Base-by-base conservation (phyloP, 2,113 vertebrate species). In the Saguinus midas region DNA sequence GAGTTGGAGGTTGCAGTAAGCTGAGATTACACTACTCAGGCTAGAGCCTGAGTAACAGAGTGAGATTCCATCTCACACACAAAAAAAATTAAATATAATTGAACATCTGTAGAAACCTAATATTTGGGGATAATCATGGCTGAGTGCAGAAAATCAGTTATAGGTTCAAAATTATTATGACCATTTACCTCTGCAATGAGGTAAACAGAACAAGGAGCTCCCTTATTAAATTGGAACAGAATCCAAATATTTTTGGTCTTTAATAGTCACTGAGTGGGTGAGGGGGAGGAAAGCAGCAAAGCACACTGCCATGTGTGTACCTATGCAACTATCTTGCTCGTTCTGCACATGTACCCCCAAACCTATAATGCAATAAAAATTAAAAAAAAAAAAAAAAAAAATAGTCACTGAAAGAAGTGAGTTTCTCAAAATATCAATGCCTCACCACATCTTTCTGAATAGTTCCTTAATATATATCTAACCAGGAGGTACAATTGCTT, bases 241-340 rank as follows among this genome's bases (percentile, higher is more conserved):
- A 70, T 48, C 17, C 61, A 73, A 58, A 23, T 78, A 40, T 76
- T 92, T 89, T 73, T 79, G 2, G 1, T 78, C 18, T 87, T 90
- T 90, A 76, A 37, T 95, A 90, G 50, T 91, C 16, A 43, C 48
- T n/a, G n/a, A 96, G n/a, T n/a, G n/a, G n/a, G n/a, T n/a, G n/a
- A n/a, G n/a, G n/a, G n/a, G n/a, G n/a, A n/a, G n/a, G n/a, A n/a
- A n/a, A n/a, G n/a, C n/a, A n/a, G n/a, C n/a, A n/a, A n/a, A n/a
- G n/a, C n/a, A n/a, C n/a, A n/a, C n/a, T n/a, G n/a, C n/a, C n/a
- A n/a, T n/a, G n/a, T n/a, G n/a, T n/a, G n/a, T n/a, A n/a, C n/a
- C n/a, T n/a, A n/a, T n/a, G n/a, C n/a, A n/a, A n/a, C n/a, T n/a
- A n/a, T n/a, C n/a, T n/a, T n/a, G n/a, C n/a, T n/a, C n/a, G n/a